phyloP scores from a whole-genome alignment of 2,888 invertebrate species.

The Agrochola macilenta region DNA sequence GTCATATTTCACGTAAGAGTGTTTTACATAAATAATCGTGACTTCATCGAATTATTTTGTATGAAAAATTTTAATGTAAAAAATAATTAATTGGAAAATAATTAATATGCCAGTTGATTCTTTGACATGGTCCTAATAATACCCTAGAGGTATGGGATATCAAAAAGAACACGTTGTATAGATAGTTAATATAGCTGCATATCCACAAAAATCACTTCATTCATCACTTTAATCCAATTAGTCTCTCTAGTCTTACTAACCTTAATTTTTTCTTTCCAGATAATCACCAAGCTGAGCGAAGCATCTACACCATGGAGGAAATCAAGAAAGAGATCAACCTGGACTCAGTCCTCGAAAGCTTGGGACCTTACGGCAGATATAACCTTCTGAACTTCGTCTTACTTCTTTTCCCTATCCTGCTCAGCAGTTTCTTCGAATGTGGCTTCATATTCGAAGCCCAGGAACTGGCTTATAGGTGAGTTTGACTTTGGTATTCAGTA shows the following conservation, averaged over 20 bases:
- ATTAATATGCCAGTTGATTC: too few relatives aligned
- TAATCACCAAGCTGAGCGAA: conserved; percentile 34
- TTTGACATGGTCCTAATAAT: too few relatives aligned
- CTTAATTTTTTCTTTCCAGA: conserved; percentile 68
- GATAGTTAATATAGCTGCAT: background rate
- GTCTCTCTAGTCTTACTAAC: background rate
- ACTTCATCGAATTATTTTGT: too few relatives aligned
- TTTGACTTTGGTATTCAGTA: background rate
- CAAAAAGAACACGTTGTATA: background rate
- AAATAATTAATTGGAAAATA: too few relatives aligned
- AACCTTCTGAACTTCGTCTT: conserved; percentile 86
- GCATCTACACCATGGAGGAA: conserved; percentile 76
- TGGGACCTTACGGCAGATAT: conserved; percentile 87
- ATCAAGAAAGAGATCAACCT: conserved; percentile 86
- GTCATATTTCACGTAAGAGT: too few relatives aligned
- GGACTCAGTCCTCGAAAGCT: conserved; percentile 85
- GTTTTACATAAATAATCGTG: too few relatives aligned
- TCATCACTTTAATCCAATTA: background rate
- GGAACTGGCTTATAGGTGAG: conserved; percentile 83
- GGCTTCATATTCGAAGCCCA: conserved; percentile 88
- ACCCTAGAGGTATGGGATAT: too few relatives aligned
- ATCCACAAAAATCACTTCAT: background rate
- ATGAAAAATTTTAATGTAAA: too few relatives aligned
- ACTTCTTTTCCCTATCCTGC: conserved; percentile 82
- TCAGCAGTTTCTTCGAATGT: conserved; percentile 87